These are phyloP conservation scores for Clitarchus hookeri DNA, from an alignment of 2,888 invertebrate genomes.

Conservation along the genomic window DNA sequence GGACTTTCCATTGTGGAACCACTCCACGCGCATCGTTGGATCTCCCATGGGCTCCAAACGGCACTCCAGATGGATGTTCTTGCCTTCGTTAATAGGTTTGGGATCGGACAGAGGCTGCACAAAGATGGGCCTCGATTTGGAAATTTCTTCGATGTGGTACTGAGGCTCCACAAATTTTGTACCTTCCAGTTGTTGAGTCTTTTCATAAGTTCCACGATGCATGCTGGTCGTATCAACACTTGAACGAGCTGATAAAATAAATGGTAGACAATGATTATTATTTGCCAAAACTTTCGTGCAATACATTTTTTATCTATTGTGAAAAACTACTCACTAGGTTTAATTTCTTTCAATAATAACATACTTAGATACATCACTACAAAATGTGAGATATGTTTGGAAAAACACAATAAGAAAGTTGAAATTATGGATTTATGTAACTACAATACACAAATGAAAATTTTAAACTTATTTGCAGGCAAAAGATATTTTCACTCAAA, in stretches of 20 bases:
- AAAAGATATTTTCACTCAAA: too few relatives aligned
- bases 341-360: too few relatives aligned
- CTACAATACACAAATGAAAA: too few relatives aligned
- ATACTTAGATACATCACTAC: too few relatives aligned
- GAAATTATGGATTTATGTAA: too few relatives aligned
- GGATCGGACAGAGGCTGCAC: slow-evolving; percentile 86
- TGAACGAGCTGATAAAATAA: slow-evolving; percentile 72
- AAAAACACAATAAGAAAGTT: too few relatives aligned
- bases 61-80: slow-evolving; percentile 89
- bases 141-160: slow-evolving; percentile 89
- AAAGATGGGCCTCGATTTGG: slow-evolving; percentile 93
- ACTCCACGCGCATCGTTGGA: slow-evolving; percentile 96
- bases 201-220: slow-evolving; percentile 84
- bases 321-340: too few relatives aligned
- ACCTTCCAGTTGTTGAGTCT: slow-evolving; percentile 84
- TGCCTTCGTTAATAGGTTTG: slow-evolving; percentile 83
- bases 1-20: slow-evolving; percentile 92
- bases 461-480: too few relatives aligned
- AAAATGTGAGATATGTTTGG: too few relatives aligned
- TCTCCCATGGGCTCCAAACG: slow-evolving; percentile 94
- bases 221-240: slow-evolving; percentile 89
- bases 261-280: background rate
- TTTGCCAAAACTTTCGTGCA: too few relatives aligned
- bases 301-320: too few relatives aligned
- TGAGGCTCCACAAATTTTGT: slow-evolving; percentile 84